A percentile compares a stretch with the other conserved stretches of the same genome.
phyloP scores from a whole-genome alignment of 1,140 invertebrate genomes.

The Himalopsyche phryganea region DNA sequence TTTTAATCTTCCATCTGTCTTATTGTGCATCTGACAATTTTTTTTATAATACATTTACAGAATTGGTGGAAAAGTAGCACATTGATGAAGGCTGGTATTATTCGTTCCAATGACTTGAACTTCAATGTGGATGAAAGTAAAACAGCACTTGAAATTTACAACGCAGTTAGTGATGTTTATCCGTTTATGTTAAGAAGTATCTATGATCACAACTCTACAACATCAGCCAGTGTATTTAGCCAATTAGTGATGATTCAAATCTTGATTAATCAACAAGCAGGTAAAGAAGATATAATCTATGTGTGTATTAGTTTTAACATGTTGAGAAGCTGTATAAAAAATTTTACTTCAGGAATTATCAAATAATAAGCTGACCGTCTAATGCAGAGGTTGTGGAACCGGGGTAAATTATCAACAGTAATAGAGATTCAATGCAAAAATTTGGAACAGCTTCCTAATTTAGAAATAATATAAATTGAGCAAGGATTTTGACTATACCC shows the following conservation, averaged over 20 bases:
- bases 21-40: too few relatives aligned
- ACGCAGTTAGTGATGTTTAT: constrained; percentile 37
- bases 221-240: constrained; percentile 47
- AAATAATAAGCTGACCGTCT: too few relatives aligned
- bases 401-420: too few relatives aligned
- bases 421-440: too few relatives aligned
- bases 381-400: too few relatives aligned
- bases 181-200: constrained; percentile 32
- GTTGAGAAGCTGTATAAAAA: too few relatives aligned
- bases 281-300: constrained; percentile 35
- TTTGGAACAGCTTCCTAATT: too few relatives aligned
- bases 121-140: constrained; percentile 36
- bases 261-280: constrained; percentile 48
- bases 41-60: too few relatives aligned
- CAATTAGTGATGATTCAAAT: constrained; percentile 56
- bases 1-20: too few relatives aligned
- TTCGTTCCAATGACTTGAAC: constrained; percentile 36
- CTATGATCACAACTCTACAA: constrained; percentile 43
- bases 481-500: too few relatives aligned
- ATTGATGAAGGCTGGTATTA: constrained; percentile 36
- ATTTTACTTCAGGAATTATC: too few relatives aligned
- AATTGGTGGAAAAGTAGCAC: constrained; percentile 31
- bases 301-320: background rate
- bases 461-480: too few relatives aligned
- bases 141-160: constrained; percentile 38